Conservation (phyloP, 2,113 vertebrate species). For the Crotalus helleri region DNA sequence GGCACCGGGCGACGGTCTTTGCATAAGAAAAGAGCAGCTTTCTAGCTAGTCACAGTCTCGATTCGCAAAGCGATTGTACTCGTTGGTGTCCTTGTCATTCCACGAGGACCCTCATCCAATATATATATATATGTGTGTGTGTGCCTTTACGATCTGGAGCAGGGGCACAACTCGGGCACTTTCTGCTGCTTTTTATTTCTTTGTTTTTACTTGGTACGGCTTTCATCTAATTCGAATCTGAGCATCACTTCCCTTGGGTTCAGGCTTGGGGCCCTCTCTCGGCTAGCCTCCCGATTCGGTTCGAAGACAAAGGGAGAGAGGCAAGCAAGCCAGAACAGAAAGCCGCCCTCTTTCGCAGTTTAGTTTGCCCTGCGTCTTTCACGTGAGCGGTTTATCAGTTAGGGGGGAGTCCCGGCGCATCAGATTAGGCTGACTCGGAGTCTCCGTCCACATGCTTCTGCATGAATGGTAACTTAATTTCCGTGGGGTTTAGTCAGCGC, state of each 20-base stretch:
- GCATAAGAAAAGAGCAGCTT: not conserved
- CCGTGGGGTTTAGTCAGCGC: not conserved
- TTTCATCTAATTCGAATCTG: not conserved
- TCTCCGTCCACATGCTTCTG: not conserved
- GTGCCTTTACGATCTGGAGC: not conserved
- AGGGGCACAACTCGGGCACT: too few relatives aligned
- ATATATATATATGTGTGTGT: not conserved
- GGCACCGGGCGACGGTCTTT: not conserved
- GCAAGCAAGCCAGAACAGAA: constrained; percentile 49
- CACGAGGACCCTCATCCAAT: not conserved
- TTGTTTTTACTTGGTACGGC: not conserved
- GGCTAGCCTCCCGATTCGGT: constrained; percentile 40
- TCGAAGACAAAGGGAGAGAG: constrained; percentile 19
- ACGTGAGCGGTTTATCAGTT: not conserved
- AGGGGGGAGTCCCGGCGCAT: too few relatives aligned
- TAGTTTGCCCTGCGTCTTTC: constrained; percentile 28
- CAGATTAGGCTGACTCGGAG: not conserved
- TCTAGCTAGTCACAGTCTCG: not conserved
- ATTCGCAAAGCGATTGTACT: not conserved
- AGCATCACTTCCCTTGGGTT: too few relatives aligned
- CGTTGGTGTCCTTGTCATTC: not conserved
- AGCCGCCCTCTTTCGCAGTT: constrained; percentile 51
- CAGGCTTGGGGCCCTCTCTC: not conserved
- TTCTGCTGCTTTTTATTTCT: not conserved
- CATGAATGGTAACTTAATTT: not conserved